A percentile compares a stretch with the other conserved stretches of the same genome.
phyloP scores from a whole-genome alignment of 2,888 invertebrate genomes.

The Platycheirus rosarum region DNA sequence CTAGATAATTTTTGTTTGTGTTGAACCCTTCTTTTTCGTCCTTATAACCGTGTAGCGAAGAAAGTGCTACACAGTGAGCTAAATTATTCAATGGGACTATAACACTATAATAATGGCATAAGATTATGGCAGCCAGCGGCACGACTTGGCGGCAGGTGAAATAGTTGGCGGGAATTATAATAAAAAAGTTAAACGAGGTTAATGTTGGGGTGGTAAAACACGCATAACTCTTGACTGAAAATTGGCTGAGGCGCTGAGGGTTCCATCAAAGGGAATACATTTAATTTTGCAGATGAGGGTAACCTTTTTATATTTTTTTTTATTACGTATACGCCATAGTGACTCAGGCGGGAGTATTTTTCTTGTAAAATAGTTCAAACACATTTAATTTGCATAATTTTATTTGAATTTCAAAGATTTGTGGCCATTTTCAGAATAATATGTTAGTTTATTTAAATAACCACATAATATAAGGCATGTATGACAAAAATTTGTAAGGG shows the following conservation, averaged over 20 bases:
- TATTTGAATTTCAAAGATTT: too few species aligned
- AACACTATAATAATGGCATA: constrained; percentile 25
- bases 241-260: not conserved
- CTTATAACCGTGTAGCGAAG: constrained; percentile 9
- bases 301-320: not conserved
- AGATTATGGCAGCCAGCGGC: too few species aligned
- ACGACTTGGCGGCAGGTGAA: constrained; percentile 10
- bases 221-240: constrained; percentile 1
- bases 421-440: too few species aligned
- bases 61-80: constrained; percentile 7
- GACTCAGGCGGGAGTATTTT: not conserved
- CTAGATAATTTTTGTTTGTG: not conserved
- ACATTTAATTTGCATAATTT: too few species aligned
- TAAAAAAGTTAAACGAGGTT: constrained; percentile 41
- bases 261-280: not conserved
- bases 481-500: too few species aligned
- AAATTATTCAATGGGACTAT: constrained; percentile 36
- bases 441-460: too few species aligned
- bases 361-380: too few species aligned
- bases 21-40: not conserved
- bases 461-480: too few species aligned
- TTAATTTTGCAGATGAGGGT: constrained; percentile 12
- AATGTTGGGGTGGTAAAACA: not conserved
- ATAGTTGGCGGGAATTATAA: constrained; percentile 15
- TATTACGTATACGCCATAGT: constrained; percentile 32